Evolutionary conservation across 2,797 vertebrate species (phyloP), one percentile per base, ranked within the genome.

Genomic region (Myotis findleyi): DNA sequence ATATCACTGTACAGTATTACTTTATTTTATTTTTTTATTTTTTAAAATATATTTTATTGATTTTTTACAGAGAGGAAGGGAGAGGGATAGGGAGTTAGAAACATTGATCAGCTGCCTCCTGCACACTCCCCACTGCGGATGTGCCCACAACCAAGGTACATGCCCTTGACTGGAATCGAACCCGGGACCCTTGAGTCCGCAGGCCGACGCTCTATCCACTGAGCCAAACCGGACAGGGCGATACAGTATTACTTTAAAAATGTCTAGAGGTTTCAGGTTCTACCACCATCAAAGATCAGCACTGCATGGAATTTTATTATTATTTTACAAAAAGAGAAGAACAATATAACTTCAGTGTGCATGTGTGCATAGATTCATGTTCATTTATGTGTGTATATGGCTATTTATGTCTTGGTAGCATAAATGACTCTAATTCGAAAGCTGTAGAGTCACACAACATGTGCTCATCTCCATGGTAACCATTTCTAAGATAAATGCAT

Each of bases 401-500:
- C 30, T 93, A 95, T 81, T 96, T 76, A 36, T 93, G 83, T 89
- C 94, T 96, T 80, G 33, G 71, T 71, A 86, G 85, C 85, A 93
- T 49, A 82, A 84, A 97, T 92, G 66, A 92, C 79, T 96, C 77
- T 90, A 89, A 95, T 55, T 96, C 10, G 41, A 71, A 95, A 97
- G 79, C 77, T 88, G 94, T 93, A 87, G 53, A 93, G 87, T 79
- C 94, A 90, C 30, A 93, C 76, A 62, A 71, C 30, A 6, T 87
- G 90, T 96, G 53, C 85, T 97, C 68, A 87, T 98, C 91, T 84
- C 97, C 89, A 96, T 96, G 83, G 97, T 66, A 97, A 98, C 97
- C 92, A 96, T 82, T 95, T 97, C 95, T 95, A 87, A 97, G 93
- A 93, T 95, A 93, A 96, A 96, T 80, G 72, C 25, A 66, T 75